These are phyloP conservation scores for Sinocyclocheilus rhinocerous DNA, from an alignment of 2,113 vertebrate species.

Conservation along the genomic window DNA sequence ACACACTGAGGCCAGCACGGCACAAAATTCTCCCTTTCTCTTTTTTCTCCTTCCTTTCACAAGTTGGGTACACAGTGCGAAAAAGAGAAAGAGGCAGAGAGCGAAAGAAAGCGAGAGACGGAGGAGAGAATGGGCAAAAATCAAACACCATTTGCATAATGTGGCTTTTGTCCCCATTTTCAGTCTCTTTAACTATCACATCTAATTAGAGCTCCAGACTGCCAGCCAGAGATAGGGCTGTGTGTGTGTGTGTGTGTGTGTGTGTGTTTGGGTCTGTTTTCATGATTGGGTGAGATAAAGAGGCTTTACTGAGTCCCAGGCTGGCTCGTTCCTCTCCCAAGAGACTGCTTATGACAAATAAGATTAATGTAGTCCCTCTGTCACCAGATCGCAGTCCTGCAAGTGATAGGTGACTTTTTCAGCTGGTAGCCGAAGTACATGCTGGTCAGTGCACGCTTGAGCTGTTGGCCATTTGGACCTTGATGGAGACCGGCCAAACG, in stretches of 20 bases:
- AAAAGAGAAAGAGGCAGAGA: slow-evolving; percentile 42
- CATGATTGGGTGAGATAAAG: slow-evolving; percentile 56
- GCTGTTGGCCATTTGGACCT: slow-evolving; percentile 43
- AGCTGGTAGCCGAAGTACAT: slow-evolving; percentile 38
- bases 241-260: slow-evolving; percentile 48
- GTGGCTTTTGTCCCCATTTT: slow-evolving; percentile 71
- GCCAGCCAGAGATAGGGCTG: slow-evolving; percentile 69
- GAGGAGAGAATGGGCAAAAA: slow-evolving; percentile 64
- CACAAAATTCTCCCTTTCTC: slow-evolving; percentile 49
- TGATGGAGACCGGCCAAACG: slow-evolving; percentile 38
- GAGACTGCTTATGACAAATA: slow-evolving; percentile 60
- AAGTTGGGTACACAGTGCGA: slow-evolving; percentile 45
- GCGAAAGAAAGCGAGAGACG: slow-evolving; percentile 37
- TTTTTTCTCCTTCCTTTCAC: slow-evolving; percentile 45
- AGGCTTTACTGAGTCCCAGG: slow-evolving; percentile 53
- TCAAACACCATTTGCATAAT: slow-evolving; percentile 76
- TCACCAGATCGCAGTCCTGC: slow-evolving; percentile 47
- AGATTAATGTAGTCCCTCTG: slow-evolving; percentile 60
- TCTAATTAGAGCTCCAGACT: slow-evolving; percentile 76
- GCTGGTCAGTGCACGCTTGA: slow-evolving; percentile 34
- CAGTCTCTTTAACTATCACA: slow-evolving; percentile 69
- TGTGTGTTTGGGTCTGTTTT: slow-evolving; percentile 49
- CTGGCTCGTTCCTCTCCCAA: slow-evolving; percentile 58
- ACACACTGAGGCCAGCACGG: slow-evolving; percentile 49
- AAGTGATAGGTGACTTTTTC: slow-evolving; percentile 54